These are phyloP conservation scores for Drosophila obscura DNA, from an alignment of 1,140 invertebrate genomes.

Conservation along the genomic window DNA sequence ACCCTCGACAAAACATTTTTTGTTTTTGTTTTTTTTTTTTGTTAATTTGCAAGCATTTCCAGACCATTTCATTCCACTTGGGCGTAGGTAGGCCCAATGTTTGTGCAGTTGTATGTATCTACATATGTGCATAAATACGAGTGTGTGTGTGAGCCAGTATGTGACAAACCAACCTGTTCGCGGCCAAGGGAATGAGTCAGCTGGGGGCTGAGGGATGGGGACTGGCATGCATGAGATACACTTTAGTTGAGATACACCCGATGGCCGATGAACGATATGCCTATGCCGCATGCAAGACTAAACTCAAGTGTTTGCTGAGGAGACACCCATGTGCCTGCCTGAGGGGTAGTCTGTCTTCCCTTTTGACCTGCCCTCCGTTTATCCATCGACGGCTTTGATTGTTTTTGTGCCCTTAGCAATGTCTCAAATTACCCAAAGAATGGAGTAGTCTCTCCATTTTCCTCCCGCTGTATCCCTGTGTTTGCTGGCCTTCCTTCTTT, in stretches of 20 bases:
- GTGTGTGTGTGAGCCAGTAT: slow-evolving; percentile 30
- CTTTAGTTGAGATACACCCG: slow-evolving; percentile 14
- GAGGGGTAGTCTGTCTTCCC: slow-evolving; percentile 25
- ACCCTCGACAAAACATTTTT: slow-evolving; percentile 4
- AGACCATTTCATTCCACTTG: slow-evolving; percentile 38
- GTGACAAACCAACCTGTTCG: slow-evolving; percentile 42
- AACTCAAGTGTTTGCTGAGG: slow-evolving; percentile 31
- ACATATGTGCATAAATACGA: not conserved
- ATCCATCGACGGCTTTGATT: slow-evolving; percentile 43
- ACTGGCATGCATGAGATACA: slow-evolving; percentile 51
- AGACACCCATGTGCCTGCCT: slow-evolving; percentile 14
- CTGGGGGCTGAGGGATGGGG: slow-evolving; percentile 4
- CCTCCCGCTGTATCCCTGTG: not conserved
- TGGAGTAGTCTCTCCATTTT: slow-evolving; percentile 13
- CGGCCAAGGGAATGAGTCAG: slow-evolving; percentile 40
- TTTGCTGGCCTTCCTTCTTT: slow-evolving; percentile 10
- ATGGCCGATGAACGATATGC: too few relatives aligned
- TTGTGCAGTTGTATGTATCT: slow-evolving; percentile 46
- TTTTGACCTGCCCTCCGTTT: slow-evolving; percentile 48
- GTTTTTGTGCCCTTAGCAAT: slow-evolving; percentile 41
- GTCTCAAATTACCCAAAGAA: slow-evolving; percentile 38
- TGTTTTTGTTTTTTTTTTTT: slow-evolving; percentile 37
- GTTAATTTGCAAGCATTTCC: slow-evolving; percentile 51
- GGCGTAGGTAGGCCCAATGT: slow-evolving; percentile 50
- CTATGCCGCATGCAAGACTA: not conserved